phyloP scores from a whole-genome alignment of 2,797 vertebrate species.

The Hoplostethus atlanticus region DNA sequence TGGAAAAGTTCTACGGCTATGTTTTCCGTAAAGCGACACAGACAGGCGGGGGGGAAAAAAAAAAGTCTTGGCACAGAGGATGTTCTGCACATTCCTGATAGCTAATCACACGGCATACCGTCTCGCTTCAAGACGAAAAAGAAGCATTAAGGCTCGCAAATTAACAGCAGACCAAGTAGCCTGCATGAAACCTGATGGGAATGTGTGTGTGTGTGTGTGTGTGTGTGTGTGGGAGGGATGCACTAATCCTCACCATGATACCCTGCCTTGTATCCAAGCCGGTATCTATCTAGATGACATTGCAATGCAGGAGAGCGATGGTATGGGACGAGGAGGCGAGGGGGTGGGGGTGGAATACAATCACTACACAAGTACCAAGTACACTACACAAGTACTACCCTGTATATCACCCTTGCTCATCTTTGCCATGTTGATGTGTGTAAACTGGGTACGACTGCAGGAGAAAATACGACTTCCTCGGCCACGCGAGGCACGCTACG shows the following conservation, averaged over 20 bases:
- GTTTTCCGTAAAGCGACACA: conserved; percentile 20
- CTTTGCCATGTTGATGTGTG: conserved; percentile 28
- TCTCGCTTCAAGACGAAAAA: conserved; percentile 17
- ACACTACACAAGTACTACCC: conserved; percentile 6
- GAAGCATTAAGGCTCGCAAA: conserved; percentile 7
- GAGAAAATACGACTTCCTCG: conserved; percentile 33
- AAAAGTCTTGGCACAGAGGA: conserved; percentile 20
- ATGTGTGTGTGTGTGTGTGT: neutral
- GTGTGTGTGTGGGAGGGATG: neutral
- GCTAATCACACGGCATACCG: conserved; percentile 3
- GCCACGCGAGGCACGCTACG: conserved; percentile 51
- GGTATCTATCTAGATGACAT: neutral
- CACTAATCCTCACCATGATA: conserved; percentile 7
- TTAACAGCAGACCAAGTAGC: neutral
- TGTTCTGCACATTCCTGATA: conserved; percentile 29
- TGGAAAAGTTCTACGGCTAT: conserved; percentile 21
- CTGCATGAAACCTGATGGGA: conserved; percentile 10
- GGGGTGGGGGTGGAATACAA: no score
- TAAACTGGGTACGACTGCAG: conserved; percentile 41
- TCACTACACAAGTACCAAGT: conserved; percentile 5
- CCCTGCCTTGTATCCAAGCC: conserved; percentile 3
- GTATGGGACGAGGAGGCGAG: neutral
- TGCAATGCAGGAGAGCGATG: conserved; percentile 3
- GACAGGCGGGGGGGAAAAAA: neutral
- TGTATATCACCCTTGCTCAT: conserved; percentile 35